Percentiles rank a stretch among this genome's conserved stretches.
Conservation (phyloP, 2,797 vertebrate genomes). For the Sebastes trivittatus region DNA sequence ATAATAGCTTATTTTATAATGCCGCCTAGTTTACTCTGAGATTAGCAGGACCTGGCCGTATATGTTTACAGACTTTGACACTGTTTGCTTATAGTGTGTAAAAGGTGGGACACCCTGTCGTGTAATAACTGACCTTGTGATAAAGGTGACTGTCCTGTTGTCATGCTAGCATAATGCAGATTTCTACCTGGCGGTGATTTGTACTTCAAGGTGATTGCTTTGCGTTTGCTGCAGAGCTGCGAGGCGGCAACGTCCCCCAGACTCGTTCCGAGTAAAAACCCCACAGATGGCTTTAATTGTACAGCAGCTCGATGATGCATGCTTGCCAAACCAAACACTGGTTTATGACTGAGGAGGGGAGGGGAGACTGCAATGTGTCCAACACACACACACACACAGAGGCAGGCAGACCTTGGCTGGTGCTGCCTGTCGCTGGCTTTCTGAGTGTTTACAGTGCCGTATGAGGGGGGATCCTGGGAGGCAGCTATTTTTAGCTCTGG, state of each 20-base stretch:
- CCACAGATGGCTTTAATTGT: constrained; percentile 73
- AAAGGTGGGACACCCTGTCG: background rate
- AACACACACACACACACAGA: constrained; percentile 16
- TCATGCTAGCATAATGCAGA: background rate
- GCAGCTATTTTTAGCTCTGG: constrained; percentile 83
- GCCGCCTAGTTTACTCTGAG: background rate
- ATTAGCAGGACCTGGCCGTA: background rate
- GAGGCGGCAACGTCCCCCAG: background rate
- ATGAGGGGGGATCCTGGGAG: constrained; percentile 85
- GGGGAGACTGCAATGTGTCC: constrained; percentile 53
- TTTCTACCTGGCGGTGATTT: background rate
- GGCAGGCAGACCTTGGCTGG: background rate
- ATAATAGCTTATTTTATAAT: background rate
- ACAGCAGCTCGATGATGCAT: constrained; percentile 49
- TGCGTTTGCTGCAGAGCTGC: constrained; percentile 21
- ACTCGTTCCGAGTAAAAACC: constrained; percentile 42
- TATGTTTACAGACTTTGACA: constrained; percentile 1
- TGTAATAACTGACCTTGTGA: constrained; percentile 9
- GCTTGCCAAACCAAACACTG: constrained; percentile 69
- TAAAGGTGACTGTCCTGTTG: background rate
- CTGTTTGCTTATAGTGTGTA: constrained; percentile 27
- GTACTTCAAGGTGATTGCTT: background rate
- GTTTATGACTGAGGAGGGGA: constrained; percentile 59
- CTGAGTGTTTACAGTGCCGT: constrained; percentile 78
- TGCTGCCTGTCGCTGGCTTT: constrained; percentile 63